Evolutionary conservation across 2,113 vertebrate genomes (phyloP), one percentile per base, ranked within the genome.

Genomic region (Microcebus griseorufus): DNA sequence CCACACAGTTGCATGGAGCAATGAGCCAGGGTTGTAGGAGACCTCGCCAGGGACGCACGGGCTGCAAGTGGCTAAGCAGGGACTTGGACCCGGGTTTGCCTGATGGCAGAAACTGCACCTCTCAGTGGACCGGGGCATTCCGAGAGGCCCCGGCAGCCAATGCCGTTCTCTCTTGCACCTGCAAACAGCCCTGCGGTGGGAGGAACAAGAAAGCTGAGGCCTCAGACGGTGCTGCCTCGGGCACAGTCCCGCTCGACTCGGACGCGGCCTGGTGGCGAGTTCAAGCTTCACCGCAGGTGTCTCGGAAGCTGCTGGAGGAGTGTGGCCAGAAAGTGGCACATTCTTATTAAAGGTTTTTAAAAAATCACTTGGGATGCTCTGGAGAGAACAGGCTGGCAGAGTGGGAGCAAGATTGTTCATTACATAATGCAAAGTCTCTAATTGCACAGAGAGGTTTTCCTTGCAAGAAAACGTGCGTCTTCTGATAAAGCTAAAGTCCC

Each of bases 311-410:
- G 1, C 34, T 3, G 27, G 48, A 65, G n/a, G 39, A 75, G 29
- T 7, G 3, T 12, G 89, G 11, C 55, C 79, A 84, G 70, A 79
- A 79, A 85, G 18, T 88, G 60, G 69, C 83, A 53, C 0, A 9
- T 76, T 82, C 27, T 96, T 53, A 72, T 42, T 39, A 78, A 80
- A 75, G 34, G 22, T 34, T 53, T 90, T 96, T 58, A 23, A 62
- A 83, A 83, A 84, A 73, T 53, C 45, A 34, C 45, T 55, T 18
- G 2, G 80, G 65, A 32, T 23, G 23, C 64, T 79, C 32, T 67
- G 65, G 1, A 25, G 25, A 88, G 64, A 70, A 86, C 22, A 90
- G 58, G 60, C 58, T 81, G 67, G 70, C 48, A 65, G 73, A 83
- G 55, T 39, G 42, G 80, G 58, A 42, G 64, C 37, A 11, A 25